Conservation (phyloP, 2,113 vertebrate species). For the Tachuris rubrigastra region DNA sequence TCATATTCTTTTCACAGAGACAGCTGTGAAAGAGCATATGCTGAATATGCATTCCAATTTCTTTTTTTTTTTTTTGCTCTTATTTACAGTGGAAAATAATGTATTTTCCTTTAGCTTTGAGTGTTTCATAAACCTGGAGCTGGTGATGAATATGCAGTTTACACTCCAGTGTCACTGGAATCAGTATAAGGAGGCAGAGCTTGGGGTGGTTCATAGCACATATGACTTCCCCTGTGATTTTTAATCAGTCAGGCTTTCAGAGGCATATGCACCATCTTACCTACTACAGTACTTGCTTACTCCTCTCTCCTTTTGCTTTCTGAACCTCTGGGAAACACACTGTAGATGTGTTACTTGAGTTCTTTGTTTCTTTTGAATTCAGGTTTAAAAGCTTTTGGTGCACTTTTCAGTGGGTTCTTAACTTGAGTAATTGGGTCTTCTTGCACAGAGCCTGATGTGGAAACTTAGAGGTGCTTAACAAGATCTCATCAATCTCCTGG, state of each 20-base stretch:
- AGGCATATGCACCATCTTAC: neutral
- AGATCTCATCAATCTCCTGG: neutral
- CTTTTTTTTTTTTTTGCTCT: neutral
- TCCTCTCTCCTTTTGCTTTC: neutral
- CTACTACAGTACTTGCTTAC: neutral
- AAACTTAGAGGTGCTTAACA: neutral
- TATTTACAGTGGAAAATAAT: conserved; percentile 41
- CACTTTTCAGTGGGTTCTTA: neutral
- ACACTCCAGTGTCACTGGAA: conserved; percentile 8
- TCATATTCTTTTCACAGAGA: conserved; percentile 4
- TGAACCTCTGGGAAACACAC: neutral
- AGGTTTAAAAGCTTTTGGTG: neutral
- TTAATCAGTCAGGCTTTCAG: conserved; percentile 31
- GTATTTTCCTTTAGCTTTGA: conserved; percentile 20
- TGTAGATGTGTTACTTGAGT: neutral
- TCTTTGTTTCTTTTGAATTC: neutral
- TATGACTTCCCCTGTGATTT: neutral
- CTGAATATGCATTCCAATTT: neutral
- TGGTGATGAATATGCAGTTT: conserved; percentile 15
- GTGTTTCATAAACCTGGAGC: conserved; percentile 26
- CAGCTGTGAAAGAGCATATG: neutral
- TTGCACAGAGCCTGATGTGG: neutral
- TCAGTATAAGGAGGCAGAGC: conserved; percentile 5
- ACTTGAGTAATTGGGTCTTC: neutral
- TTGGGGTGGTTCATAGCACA: neutral